Evolutionary conservation across 2,888 invertebrate genomes (phyloP).

Genomic region (Eurytoma californica): DNA sequence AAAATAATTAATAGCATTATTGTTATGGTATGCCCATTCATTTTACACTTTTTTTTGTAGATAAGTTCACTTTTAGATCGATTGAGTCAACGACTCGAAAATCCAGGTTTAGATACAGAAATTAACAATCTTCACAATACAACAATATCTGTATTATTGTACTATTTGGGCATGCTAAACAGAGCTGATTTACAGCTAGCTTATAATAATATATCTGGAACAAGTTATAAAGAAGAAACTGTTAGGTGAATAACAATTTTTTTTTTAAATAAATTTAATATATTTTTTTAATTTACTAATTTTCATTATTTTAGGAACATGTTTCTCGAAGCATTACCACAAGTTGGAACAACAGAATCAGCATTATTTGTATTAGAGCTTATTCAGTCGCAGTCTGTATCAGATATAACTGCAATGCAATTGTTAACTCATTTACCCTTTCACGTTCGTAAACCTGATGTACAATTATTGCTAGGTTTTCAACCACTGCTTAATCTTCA

Average conservation of each 20-base stretch:
- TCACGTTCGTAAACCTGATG: conserved; percentile 80
- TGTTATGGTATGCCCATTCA: background rate
- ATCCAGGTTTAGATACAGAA: conserved; percentile 70
- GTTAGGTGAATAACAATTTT: conserved; percentile 73
- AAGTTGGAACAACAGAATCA: conserved; percentile 81
- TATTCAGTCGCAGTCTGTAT: conserved; percentile 79
- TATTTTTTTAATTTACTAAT: background rate
- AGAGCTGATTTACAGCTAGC: conserved; percentile 69
- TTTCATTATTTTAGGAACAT: conserved; percentile 77
- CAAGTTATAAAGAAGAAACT: conserved; percentile 85
- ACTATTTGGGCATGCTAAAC: conserved; percentile 73
- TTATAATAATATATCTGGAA: conserved; percentile 76
- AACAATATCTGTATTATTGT: conserved; percentile 73
- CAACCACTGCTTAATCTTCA: conserved; percentile 76
- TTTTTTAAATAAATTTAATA: conserved; percentile 4
- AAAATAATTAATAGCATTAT: conserved; percentile 1
- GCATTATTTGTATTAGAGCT: conserved; percentile 81
- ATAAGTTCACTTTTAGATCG: conserved; percentile 69
- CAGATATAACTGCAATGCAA: conserved; percentile 81
- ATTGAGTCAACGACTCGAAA: conserved; percentile 70
- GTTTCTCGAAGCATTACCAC: conserved; percentile 83
- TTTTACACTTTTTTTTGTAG: conserved; percentile 56
- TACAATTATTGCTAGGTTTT: conserved; percentile 77
- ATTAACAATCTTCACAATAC: conserved; percentile 73
- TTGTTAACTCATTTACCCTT: conserved; percentile 83